Percentiles rank a stretch among this genome's conserved stretches.
Conservation (phyloP, 2,797 vertebrate species). For the Chelidonichthys spinosus region DNA sequence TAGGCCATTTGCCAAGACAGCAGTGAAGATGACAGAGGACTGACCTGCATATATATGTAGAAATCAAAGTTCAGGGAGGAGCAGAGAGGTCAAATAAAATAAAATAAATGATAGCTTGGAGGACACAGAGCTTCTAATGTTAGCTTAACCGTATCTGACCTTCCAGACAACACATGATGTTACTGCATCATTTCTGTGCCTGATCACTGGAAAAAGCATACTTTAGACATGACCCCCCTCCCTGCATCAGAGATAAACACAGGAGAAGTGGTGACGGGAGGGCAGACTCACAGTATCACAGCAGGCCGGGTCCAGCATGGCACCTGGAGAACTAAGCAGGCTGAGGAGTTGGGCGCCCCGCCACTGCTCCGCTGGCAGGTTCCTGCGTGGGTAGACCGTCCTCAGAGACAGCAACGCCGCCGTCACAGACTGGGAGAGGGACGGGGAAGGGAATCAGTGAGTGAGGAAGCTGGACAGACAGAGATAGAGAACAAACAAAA, state of each 20-base stretch:
- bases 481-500: neutral
- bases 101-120: neutral
- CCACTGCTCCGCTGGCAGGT: conserved; percentile 91
- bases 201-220: conserved; percentile 15
- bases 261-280: neutral
- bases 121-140: conserved; percentile 4
- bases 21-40: neutral
- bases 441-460: conserved; percentile 1
- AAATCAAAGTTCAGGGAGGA: conserved; percentile 3
- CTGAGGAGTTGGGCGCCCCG: conserved; percentile 91
- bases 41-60: too few relatives aligned
- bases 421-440: conserved; percentile 86
- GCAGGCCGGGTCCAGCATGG: conserved; percentile 88
- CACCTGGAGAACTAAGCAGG: conserved; percentile 83
- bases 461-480: neutral
- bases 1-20: neutral
- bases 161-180: conserved; percentile 9
- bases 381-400: conserved; percentile 88
- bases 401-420: conserved; percentile 89
- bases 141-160: neutral
- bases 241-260: conserved; percentile 3
- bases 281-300: conserved; percentile 88
- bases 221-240: neutral
- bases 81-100: conserved; percentile 3
- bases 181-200: neutral